phyloP scores from a whole-genome alignment of 2,888 invertebrate species.

The Campoletis raptor region DNA sequence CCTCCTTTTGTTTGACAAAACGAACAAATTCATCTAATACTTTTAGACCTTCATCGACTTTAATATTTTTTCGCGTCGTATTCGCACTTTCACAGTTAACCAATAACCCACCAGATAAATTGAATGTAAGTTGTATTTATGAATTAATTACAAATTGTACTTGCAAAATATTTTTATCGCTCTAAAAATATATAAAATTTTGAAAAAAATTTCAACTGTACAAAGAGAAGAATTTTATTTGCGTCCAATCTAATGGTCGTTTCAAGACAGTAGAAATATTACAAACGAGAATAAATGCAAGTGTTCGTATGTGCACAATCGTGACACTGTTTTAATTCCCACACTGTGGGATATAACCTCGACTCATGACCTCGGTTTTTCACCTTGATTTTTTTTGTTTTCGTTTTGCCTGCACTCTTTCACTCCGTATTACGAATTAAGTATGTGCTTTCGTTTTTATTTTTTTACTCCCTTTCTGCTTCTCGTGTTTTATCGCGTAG shows the following conservation, averaged over 20 bases:
- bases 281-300: neutral
- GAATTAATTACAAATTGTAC: too few relatives aligned
- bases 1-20: neutral
- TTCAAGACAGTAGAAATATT: neutral
- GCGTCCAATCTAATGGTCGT: neutral
- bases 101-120: neutral
- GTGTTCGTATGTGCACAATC: neutral
- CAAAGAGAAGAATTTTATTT: neutral
- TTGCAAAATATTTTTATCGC: neutral
- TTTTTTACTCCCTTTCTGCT: neutral
- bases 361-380: conserved; percentile 32
- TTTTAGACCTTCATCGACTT: neutral
- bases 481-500: conserved; percentile 7
- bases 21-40: neutral
- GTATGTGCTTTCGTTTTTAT: neutral
- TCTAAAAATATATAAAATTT: neutral
- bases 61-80: neutral
- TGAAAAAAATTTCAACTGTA: neutral
- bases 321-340: conserved; percentile 22
- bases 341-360: conserved; percentile 30
- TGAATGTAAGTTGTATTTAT: too few relatives aligned
- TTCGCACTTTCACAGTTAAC: neutral
- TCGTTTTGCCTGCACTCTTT: conserved; percentile 8
- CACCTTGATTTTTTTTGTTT: conserved; percentile 30
- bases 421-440: conserved; percentile 41